phyloP scores from a whole-genome alignment of 2,113 vertebrate species.

The Dromaius novaehollandiae region DNA sequence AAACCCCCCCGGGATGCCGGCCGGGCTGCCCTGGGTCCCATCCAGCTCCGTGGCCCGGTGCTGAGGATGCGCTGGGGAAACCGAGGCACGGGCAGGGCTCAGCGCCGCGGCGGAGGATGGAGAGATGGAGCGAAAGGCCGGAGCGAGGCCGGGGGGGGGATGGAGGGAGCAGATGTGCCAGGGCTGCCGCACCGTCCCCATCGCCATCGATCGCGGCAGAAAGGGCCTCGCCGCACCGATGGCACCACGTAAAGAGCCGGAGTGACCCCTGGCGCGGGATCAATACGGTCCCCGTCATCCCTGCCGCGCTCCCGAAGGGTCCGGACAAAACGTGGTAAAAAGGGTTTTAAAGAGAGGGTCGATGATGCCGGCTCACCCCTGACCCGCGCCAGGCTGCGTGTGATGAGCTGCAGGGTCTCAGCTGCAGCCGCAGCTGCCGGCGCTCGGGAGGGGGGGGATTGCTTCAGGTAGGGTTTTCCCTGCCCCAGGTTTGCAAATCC shows the following conservation, averaged over 20 bases:
- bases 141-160: background rate
- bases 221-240: rapidly evolving
- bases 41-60: too few species aligned
- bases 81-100: background rate
- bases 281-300: background rate
- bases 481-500: too few species aligned
- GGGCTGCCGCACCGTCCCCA: background rate
- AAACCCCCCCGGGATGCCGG: too few species aligned
- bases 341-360: background rate
- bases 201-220: background rate
- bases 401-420: background rate
- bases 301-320: background rate
- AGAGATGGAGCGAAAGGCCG: background rate
- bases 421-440: background rate
- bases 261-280: rapidly evolving
- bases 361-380: background rate
- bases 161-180: rapidly evolving
- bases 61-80: background rate
- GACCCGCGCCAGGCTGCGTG: background rate
- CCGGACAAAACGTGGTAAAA: rapidly evolving
- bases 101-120: too few species aligned
- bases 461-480: too few species aligned
- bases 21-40: too few species aligned
- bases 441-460: too few species aligned
- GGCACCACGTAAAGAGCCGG: rapidly evolving